phyloP scores from a whole-genome alignment of 1,140 invertebrate genomes.

The Drosophila pachea region DNA sequence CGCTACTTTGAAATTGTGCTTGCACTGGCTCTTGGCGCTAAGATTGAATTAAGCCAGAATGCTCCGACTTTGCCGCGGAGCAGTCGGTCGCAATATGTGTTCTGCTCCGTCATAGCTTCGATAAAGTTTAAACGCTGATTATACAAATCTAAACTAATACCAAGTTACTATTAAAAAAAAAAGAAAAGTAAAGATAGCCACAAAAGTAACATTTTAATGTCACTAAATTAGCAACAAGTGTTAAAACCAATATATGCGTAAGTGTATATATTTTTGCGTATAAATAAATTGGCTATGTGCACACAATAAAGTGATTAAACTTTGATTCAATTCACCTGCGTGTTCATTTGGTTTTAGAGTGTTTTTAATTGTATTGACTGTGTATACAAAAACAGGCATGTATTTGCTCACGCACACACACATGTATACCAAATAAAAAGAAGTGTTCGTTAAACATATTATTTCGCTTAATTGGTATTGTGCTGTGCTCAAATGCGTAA shows the following conservation, averaged over 20 bases:
- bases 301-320: conserved; percentile 31
- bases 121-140: conserved; percentile 36
- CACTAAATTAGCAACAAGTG: conserved; percentile 37
- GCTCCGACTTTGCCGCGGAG: conserved; percentile 58
- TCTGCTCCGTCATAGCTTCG: conserved; percentile 31
- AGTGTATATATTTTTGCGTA: conserved; percentile 9
- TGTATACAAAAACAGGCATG: neutral
- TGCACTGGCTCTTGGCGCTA: conserved; percentile 46
- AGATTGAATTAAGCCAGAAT: conserved; percentile 68
- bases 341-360: conserved; percentile 29
- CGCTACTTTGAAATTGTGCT: conserved; percentile 41
- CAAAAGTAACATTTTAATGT: conserved; percentile 10
- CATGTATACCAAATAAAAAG: neutral
- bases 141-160: conserved; percentile 12
- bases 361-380: conserved; percentile 13
- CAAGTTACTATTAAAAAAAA: conserved; percentile 12
- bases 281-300: conserved; percentile 4
- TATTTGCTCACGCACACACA: neutral
- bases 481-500: too few species aligned
- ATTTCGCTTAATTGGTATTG: too few species aligned
- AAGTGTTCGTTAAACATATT: too few species aligned
- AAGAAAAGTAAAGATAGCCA: conserved; percentile 24
- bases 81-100: conserved; percentile 43
- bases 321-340: conserved; percentile 29
- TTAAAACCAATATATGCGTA: conserved; percentile 26